A percentile compares a stretch with the other conserved stretches of the same genome.
Evolutionary conservation across 2,113 vertebrate genomes (phyloP).

Genomic region (Prinia subflava): DNA sequence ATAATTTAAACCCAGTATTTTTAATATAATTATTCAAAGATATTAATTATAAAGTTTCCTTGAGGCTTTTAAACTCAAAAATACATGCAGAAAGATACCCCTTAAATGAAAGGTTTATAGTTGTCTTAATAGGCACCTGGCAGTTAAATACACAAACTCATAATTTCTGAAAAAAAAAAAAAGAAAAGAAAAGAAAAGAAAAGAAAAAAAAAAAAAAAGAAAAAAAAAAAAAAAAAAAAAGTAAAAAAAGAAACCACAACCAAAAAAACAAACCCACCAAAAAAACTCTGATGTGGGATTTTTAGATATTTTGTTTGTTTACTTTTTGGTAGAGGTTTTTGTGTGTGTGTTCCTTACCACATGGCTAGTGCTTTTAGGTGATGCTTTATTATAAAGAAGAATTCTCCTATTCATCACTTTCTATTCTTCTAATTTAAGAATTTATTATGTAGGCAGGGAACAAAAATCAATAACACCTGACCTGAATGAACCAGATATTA

Average conservation of each 20-base stretch:
- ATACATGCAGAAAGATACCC: background rate
- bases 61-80: background rate
- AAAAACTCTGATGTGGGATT: background rate
- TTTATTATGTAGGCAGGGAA: constrained; percentile 21
- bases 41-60: background rate
- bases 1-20: background rate
- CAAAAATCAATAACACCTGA: constrained; percentile 43
- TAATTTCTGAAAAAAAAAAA: background rate
- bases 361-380: background rate
- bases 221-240: no score
- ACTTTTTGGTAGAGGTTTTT: background rate
- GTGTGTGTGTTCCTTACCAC: background rate
- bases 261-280: no score
- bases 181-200: no score
- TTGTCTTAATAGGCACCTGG: background rate
- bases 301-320: background rate
- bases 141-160: background rate
- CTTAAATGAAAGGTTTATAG: background rate
- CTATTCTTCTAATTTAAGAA: constrained; percentile 24
- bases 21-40: background rate
- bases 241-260: no score
- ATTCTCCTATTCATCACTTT: constrained; percentile 22
- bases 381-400: background rate
- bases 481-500: constrained; percentile 20
- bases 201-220: no score